phyloP scores from a whole-genome alignment of 2,797 vertebrate species.

The Australoheros facetus region DNA sequence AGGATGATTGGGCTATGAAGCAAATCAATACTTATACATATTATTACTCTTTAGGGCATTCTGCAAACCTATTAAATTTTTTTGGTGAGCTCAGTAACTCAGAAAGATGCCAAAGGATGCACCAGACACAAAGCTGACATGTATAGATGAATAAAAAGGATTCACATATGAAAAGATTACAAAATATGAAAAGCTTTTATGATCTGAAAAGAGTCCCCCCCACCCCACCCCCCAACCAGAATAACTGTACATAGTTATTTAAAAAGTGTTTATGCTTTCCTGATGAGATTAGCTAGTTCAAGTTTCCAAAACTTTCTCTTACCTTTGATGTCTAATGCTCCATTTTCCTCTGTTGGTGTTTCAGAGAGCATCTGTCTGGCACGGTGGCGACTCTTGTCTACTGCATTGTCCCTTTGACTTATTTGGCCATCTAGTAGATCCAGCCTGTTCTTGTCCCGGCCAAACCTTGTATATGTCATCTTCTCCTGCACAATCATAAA shows the following conservation, averaged over 20 bases:
- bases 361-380: constrained; percentile 66
- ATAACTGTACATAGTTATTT: no score
- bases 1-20: background rate
- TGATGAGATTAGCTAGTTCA: background rate
- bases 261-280: no score
- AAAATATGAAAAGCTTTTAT: background rate
- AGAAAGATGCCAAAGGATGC: background rate
- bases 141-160: background rate
- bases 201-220: background rate
- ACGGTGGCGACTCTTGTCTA: constrained; percentile 60
- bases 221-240: no score
- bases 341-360: constrained; percentile 52
- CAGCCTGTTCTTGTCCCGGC: constrained; percentile 82
- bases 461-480: constrained; percentile 78
- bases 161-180: background rate
- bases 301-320: constrained; percentile 24
- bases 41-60: background rate
- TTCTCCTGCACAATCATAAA: constrained; percentile 71
- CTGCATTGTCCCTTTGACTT: constrained; percentile 63
- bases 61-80: background rate
- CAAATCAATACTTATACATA: background rate
- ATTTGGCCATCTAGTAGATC: constrained; percentile 77
- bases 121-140: background rate
- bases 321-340: constrained; percentile 63
- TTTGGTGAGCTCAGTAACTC: background rate